phyloP scores from a whole-genome alignment of 1,140 invertebrate species.

The Heliconius hewitsoni region DNA sequence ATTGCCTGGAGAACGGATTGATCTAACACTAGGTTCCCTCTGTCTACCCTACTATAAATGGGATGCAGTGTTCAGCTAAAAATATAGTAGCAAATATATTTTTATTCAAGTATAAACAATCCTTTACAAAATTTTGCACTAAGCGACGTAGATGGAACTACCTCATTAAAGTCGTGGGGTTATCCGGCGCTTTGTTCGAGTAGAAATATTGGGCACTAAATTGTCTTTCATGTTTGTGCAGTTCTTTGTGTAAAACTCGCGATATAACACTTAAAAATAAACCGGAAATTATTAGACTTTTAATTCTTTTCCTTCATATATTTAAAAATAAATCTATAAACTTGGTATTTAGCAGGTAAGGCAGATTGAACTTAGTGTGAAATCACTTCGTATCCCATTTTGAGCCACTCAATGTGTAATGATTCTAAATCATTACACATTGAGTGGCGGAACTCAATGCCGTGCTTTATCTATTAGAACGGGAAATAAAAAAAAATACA shows the following conservation, averaged over 20 bases:
- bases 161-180: constrained; percentile 53
- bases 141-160: constrained; percentile 51
- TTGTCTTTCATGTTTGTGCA: constrained; percentile 27
- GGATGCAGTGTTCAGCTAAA: too few relatives aligned
- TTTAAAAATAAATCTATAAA: background rate
- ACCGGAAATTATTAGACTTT: too few relatives aligned
- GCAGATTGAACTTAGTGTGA: background rate
- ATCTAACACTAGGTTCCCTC: too few relatives aligned
- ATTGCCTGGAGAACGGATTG: too few relatives aligned
- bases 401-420: too few relatives aligned
- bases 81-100: background rate
- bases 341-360: background rate
- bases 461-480: too few relatives aligned
- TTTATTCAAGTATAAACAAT: constrained; percentile 21
- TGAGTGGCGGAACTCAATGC: background rate
- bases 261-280: constrained; percentile 1
- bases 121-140: constrained; percentile 23
- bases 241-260: constrained; percentile 12
- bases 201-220: constrained; percentile 49
- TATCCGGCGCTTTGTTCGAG: constrained; percentile 44
- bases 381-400: background rate
- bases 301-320: too few relatives aligned
- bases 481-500: too few relatives aligned
- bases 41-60: too few relatives aligned
- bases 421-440: too few relatives aligned